Evolutionary conservation across 1,140 invertebrate species (phyloP), one percentile per base, ranked within the genome.

Genomic region (Pararge aegeria): DNA sequence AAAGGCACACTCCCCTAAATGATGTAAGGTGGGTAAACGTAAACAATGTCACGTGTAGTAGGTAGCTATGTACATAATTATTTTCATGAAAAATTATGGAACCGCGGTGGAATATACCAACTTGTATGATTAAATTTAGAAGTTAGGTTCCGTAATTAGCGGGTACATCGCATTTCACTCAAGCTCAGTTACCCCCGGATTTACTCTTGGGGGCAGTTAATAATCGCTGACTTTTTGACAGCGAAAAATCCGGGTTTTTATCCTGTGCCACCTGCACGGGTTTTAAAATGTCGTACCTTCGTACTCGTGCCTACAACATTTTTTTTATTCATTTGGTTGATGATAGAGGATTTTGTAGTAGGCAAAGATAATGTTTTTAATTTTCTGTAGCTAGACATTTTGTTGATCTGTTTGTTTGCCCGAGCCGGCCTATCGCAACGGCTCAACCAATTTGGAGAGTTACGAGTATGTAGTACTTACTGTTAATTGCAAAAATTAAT

Each of bases 101-200:
- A 69, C 70, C 66, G 54, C 27, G 59, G 66, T 55, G 78, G 67
- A 73, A 83, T 83, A 77, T 70, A 66, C 51, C 57, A 86, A 88
- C 56, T 88, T 83, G 80, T 73, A 75, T 86, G 78, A 86, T 86
- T 85, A 88, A 88, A 86, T 88, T 84, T 82, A 80, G 73, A 85
- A 88, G 77, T 88, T 88, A 34, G 80, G 58, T 54, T 48, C 30
- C n/a, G 76, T 85, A 86, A 88, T 86, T 88, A 85, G 75, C 60
- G 64, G 55, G 68, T 67, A 88, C 85, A 88, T 80, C 72, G 82
- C 76, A 85, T 80, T 88, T 86, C 85, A 88, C 85, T 88, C 83
- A 80, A 78, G 44, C 61, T 57, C 68, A 61, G 62, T 72, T 68
- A 51, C 29, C 56, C 29, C 53, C 60, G 63, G 74, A 78, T 73